Base-by-base conservation (phyloP, 2,888 invertebrate species). In the Spisula solida region DNA sequence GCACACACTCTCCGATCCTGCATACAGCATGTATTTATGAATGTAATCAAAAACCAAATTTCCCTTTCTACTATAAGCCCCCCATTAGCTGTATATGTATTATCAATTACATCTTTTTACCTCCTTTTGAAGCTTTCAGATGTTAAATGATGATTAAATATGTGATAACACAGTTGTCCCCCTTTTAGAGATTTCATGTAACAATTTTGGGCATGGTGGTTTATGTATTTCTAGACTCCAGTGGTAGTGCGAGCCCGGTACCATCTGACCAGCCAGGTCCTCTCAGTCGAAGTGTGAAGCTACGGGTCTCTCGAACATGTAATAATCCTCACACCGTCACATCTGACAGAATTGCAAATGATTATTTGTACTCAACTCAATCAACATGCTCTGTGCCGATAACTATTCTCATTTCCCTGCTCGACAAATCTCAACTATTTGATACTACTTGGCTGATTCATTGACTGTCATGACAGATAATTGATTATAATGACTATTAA, bases 261-360 rank as follows among this genome's bases (percentile, higher is more conserved):
- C 93, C 95, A 88, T 92, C 95, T 29, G 95, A 95, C 92, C 95
- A 95, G 93, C 95, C 95, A 34, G 95, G 95, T 86, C 95, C 95
- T 31, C 92, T 95, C 89, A 95, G 95, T 93, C 94, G 95, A 88
- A 95, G 95, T 88, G 95, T 95, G 92, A 95, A 95, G 92, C 94
- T 95, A 75, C 94, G 95, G 90, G 95, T 95, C 56, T 95, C 95
- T 90, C 94, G 95, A 93, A 95, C 95, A 95, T 95, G 95, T 95
- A 95, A 95, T 90, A 92, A 82, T 81, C 79, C 87, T 85, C 91
- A 87, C 88, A 70, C 83, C 51, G 83, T 83, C 83, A 83, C 83
- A 82, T 83, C 83, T 83, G 48, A 47, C 79, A 82, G 16, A 70
- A 70, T 70, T 56, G 18, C 18, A 56, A 20, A n/a, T 6, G 18